Evolutionary conservation across 2,888 invertebrate species (phyloP).

Genomic region (Heliconius sara): DNA sequence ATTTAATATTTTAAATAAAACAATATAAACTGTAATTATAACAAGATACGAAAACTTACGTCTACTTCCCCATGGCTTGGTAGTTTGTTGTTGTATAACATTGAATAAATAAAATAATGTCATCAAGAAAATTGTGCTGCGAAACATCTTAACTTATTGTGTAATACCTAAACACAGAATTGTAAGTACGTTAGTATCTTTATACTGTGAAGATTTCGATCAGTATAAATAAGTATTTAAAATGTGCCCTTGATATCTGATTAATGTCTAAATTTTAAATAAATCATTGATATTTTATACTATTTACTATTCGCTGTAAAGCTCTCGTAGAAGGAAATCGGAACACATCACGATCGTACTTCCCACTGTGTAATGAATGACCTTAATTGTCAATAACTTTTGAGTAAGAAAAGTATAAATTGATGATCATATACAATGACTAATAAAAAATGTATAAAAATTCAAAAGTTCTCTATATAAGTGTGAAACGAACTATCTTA

Average conservation of each 20-base stretch:
- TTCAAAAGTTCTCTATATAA: not conserved
- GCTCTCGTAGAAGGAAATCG: slow-evolving; percentile 39
- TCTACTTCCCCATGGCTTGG: slow-evolving; percentile 60
- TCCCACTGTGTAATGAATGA: slow-evolving; percentile 37
- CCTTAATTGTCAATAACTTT: slow-evolving; percentile 42
- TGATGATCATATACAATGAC: not conserved
- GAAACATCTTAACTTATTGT: slow-evolving; percentile 29
- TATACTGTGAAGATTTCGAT: not conserved
- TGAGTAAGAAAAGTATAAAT: not conserved
- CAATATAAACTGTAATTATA: not conserved
- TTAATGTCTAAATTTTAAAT: too few relatives aligned
- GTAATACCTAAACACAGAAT: not conserved
- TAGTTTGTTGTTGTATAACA: slow-evolving; percentile 57
- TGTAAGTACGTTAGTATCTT: not conserved
- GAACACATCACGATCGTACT: slow-evolving; percentile 38
- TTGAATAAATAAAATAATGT: slow-evolving; percentile 59
- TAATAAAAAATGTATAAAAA: not conserved
- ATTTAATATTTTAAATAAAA: not conserved
- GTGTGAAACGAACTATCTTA: too few relatives aligned
- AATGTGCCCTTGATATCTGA: not conserved
- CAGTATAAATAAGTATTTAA: not conserved
- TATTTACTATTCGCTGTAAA: slow-evolving; percentile 41
- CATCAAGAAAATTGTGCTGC: slow-evolving; percentile 51
- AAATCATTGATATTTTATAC: not conserved
- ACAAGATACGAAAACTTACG: slow-evolving; percentile 60